Conservation (phyloP, 1,140 invertebrate species). For the Liolophura sinensis region DNA sequence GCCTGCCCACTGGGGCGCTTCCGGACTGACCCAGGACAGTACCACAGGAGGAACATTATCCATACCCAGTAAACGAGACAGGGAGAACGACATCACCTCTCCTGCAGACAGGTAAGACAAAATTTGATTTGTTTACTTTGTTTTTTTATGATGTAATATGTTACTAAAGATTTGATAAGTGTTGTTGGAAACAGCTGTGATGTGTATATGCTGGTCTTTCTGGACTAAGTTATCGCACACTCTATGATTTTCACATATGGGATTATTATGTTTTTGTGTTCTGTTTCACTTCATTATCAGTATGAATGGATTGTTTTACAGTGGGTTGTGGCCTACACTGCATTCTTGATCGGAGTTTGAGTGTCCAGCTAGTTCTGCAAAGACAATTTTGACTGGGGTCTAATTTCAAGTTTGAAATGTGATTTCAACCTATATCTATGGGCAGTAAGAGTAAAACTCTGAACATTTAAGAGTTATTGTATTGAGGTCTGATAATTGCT, state of each 20-base stretch:
- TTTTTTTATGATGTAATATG: neutral
- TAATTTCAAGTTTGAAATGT: too few relatives aligned
- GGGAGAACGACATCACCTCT: constrained; percentile 55
- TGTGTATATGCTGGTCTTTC: too few relatives aligned
- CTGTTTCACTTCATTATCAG: neutral
- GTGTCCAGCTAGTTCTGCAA: too few relatives aligned
- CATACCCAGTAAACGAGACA: constrained; percentile 48
- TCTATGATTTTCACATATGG: neutral
- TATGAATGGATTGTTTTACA: too few relatives aligned
- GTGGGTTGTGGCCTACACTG: too few relatives aligned
- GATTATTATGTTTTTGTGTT: neutral
- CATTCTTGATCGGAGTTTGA: too few relatives aligned
- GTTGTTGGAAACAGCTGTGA: neutral
- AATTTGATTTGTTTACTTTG: neutral
- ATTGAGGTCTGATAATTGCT: too few relatives aligned
- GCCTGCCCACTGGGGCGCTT: constrained; percentile 35
- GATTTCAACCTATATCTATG: too few relatives aligned
- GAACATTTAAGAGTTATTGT: too few relatives aligned
- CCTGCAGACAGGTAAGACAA: constrained; percentile 27
- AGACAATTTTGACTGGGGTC: too few relatives aligned
- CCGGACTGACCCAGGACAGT: constrained; percentile 34
- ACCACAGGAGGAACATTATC: constrained; percentile 53
- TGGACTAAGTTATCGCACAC: neutral
- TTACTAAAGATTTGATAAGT: neutral
- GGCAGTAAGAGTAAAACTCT: too few relatives aligned